Conservation (phyloP, 2,797 vertebrate genomes). For the Synanceia verrucosa region DNA sequence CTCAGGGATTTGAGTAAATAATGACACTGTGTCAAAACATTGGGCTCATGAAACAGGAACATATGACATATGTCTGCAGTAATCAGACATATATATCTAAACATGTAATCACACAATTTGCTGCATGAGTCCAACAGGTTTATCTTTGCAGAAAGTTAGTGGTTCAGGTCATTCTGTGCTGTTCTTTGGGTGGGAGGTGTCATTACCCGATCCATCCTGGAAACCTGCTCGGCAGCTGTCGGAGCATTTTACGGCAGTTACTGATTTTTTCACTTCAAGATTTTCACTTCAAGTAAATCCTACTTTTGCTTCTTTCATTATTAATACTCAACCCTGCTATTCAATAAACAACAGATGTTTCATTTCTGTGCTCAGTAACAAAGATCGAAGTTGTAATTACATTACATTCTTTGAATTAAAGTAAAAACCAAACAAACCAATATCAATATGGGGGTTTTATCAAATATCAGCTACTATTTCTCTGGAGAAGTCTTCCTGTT, state of each 20-base stretch:
- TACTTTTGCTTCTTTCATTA: background rate
- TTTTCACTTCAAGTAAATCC: background rate
- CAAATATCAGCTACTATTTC: background rate
- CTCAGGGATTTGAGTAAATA: background rate
- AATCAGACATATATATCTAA: background rate
- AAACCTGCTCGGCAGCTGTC: no score
- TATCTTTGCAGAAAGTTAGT: constrained; percentile 16
- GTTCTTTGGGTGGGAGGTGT: constrained; percentile 45
- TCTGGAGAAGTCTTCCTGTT: background rate
- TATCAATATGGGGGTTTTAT: background rate
- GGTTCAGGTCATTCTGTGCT: constrained; percentile 1
- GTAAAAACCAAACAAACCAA: background rate
- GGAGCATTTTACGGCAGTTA: no score
- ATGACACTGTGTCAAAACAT: no score
- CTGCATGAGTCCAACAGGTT: constrained; percentile 12
- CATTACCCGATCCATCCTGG: no score
- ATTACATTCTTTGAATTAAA: no score
- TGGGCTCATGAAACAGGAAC: background rate
- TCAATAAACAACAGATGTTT: background rate
- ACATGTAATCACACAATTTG: no score
- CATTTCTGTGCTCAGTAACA: background rate
- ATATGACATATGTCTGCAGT: background rate
- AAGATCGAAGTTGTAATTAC: background rate
- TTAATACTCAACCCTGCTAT: background rate
- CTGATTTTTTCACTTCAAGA: no score